Conservation (phyloP, 2,888 invertebrate species). For the Polydesmus complanatus region DNA sequence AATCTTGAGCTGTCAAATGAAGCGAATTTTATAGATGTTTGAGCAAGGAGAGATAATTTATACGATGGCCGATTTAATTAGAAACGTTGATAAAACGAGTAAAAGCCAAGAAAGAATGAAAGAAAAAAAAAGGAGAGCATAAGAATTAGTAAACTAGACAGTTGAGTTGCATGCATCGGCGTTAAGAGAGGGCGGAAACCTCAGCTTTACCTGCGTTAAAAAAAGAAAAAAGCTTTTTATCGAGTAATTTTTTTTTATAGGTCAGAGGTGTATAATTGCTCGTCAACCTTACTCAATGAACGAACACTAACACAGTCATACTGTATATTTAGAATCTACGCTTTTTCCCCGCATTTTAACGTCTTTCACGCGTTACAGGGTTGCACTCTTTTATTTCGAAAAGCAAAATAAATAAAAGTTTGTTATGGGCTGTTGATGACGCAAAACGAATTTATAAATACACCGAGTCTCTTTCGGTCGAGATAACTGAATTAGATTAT, state of each 20-base stretch:
- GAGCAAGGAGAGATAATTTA: background rate
- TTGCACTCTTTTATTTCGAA: too few relatives aligned
- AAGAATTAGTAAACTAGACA: too few relatives aligned
- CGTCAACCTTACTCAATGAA: background rate
- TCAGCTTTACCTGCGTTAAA: background rate
- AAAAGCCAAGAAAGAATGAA: too few relatives aligned
- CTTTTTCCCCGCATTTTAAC: background rate
- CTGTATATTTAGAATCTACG: background rate
- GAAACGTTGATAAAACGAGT: background rate
- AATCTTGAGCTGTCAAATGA: background rate
- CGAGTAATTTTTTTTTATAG: background rate
- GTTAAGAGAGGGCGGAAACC: background rate
- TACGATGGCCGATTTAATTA: background rate
- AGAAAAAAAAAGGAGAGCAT: too few relatives aligned
- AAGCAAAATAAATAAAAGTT: too few relatives aligned
- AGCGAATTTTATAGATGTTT: background rate
- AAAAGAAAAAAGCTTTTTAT: background rate
- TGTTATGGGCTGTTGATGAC: too few relatives aligned
- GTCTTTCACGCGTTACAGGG: too few relatives aligned
- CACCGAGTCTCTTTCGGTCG: too few relatives aligned
- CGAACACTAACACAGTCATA: background rate
- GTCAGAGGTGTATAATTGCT: background rate
- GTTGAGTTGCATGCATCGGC: too few relatives aligned
- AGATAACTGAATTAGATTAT: too few relatives aligned
- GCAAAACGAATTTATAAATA: too few relatives aligned